Evolutionary conservation across 2,888 invertebrate species (phyloP).

Genomic region (Cephonodes hylas): DNA sequence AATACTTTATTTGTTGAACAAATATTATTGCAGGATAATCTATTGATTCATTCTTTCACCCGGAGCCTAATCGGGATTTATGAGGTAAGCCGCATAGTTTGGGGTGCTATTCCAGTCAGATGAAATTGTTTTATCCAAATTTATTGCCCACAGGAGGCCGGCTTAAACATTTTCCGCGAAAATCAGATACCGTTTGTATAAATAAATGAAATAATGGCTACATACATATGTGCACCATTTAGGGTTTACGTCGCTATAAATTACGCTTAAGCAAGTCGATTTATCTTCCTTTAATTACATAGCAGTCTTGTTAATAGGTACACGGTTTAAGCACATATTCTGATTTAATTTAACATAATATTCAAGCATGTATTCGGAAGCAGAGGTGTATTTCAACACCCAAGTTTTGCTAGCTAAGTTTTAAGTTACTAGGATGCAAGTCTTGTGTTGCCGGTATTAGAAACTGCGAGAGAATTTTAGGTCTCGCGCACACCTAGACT

Average conservation of each 20-base stretch:
- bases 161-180: constrained; percentile 60
- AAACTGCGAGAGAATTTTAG: no score
- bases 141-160: constrained; percentile 62
- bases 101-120: constrained; percentile 60
- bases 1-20: constrained; percentile 35
- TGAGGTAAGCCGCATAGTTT: constrained; percentile 67
- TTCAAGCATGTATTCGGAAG: no score
- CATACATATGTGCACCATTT: constrained; percentile 14
- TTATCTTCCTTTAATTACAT: background rate
- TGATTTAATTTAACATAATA: no score
- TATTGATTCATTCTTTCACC: constrained; percentile 63
- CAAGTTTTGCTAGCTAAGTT: no score
- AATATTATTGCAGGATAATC: constrained; percentile 57
- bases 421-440: no score
- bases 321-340: no score
- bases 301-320: background rate
- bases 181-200: constrained; percentile 50
- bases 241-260: background rate
- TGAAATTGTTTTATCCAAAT: constrained; percentile 75
- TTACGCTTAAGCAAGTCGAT: background rate
- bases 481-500: no score
- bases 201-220: constrained; percentile 40
- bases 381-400: no score
- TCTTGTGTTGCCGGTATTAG: no score
- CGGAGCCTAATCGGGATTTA: constrained; percentile 68